A percentile compares a stretch with the other conserved stretches of the same genome.
Evolutionary conservation across 2,888 invertebrate species (phyloP).

Genomic region (Heteromyza rotundicornis): DNA sequence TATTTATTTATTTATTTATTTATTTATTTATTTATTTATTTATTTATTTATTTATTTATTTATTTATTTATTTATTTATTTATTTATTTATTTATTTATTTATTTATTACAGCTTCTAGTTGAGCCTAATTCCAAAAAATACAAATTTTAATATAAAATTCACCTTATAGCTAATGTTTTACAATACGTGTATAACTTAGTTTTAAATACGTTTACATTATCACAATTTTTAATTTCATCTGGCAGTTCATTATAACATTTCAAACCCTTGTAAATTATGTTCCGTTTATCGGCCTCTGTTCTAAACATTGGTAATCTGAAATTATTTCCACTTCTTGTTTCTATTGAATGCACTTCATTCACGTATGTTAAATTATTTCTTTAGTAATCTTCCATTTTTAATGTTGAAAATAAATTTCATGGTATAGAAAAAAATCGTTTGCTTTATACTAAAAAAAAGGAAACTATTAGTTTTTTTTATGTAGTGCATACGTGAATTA

Average conservation of each 20-base stretch:
- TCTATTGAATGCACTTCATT: too few species aligned
- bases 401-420: constrained; percentile 4
- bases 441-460: constrained; percentile 3
- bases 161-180: neutral
- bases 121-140: neutral
- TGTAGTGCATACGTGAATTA: too few species aligned
- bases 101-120: neutral
- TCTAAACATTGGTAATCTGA: neutral
- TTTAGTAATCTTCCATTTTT: neutral
- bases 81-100: neutral
- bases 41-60: too few species aligned
- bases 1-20: too few species aligned
- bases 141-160: neutral
- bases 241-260: constrained; percentile 1
- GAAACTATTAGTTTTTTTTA: too few species aligned
- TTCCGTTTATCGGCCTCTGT: neutral
- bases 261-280: neutral
- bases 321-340: neutral
- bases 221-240: neutral
- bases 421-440: neutral
- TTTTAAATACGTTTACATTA: neutral
- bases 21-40: too few species aligned
- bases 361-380: constrained; percentile 7
- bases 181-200: neutral
- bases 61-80: too few species aligned